Base-by-base conservation (phyloP, 2,888 invertebrate species). In the Zaprionus lineosus region DNA sequence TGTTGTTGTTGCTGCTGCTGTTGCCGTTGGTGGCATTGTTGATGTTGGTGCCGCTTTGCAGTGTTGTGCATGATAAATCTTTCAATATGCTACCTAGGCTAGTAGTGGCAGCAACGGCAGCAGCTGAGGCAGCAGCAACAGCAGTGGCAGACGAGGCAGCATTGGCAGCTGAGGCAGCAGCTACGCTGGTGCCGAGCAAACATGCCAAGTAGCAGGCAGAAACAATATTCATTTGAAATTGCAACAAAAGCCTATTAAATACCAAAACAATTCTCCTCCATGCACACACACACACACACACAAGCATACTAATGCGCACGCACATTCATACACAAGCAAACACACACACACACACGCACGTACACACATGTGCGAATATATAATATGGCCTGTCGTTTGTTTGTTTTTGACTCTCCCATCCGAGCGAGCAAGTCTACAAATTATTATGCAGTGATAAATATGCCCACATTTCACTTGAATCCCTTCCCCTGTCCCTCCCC, bases 221-320 rank as follows among this genome's bases (percentile, higher is more conserved):
- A 76, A 62, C 71, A 68, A 71, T 71, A 66, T 68, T 67, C 67
- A 67, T 81, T 84, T 82, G 72, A 78, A 67, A 64, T 69, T 84
- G 66, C 66, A 77, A 77, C 74, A 75, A 79, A 79, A 70, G 73
- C 65, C 59, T 70, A 76, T 72, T 81, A 77, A 77, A 81, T 81
- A 61, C 67, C 81, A 71, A 77, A 77, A 77, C 76, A 81, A 81
- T 70, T 48, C 57, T 15, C 47, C 44, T 28, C 26, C 55, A 33
- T 18, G 11, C 26, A 9, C 16, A 15, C 34, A 21, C 47, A 33
- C 31, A 29, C 7, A 14, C 19, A 9, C 11, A 26, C 4, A 24
- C 19, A 26, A 16, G 1, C 46, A n/a, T n/a, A n/a, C n/a, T n/a
- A n/a, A n/a, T n/a, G n/a, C n/a, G n/a, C n/a, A n/a, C n/a, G n/a